Base-by-base conservation (phyloP, 2,797 vertebrate species). In the Eupleurogrammus muticus region DNA sequence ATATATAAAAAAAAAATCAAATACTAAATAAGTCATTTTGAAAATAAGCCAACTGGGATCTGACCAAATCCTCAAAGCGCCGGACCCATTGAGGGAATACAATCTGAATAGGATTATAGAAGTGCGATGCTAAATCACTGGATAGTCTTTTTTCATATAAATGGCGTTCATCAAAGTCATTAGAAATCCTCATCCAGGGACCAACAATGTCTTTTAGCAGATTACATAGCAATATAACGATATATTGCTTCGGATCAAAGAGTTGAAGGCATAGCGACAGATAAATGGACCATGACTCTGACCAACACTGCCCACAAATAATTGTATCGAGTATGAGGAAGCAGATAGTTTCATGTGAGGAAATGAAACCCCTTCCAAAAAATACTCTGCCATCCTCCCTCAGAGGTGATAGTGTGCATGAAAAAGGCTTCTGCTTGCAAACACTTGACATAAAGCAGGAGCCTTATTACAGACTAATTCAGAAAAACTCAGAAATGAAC, bases 321-420 rank as follows among this genome's bases (percentile, higher is more conserved):
- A 24, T 70, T 19, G 58, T 23, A 68, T n/a, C n/a, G 20, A 20
- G n/a, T 56, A 19, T 53, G 14, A 20, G 55, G 57, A 75, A 85
- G 70, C 55, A 70, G 21, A 62, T 11, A 19, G 49, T 66, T 72
- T 77, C 16, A 53, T 21, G 38, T 34, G 32, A 68, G 66, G 83
- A 81, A 77, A 49, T 73, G 65, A 79, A 86, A 77, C 73, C 28
- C 19, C 32, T 38, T 36, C 52, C 60, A 48, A 82, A 66, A 62
- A 70, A 60, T 13, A 35, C 59, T 64, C 58, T 3, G 47, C 51
- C n/a, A 40, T 28, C 14, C 51, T 59, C 13, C 56, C 58, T 72
- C 44, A 66, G 67, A 67, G 16, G 40, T 62, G 24, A 10, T 2
- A 6, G 10, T n/a, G 7, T 24, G 10, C 13, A 21, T 32, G 9